Evolutionary conservation across 2,888 invertebrate species (phyloP).

Genomic region (Pyralis farinalis): DNA sequence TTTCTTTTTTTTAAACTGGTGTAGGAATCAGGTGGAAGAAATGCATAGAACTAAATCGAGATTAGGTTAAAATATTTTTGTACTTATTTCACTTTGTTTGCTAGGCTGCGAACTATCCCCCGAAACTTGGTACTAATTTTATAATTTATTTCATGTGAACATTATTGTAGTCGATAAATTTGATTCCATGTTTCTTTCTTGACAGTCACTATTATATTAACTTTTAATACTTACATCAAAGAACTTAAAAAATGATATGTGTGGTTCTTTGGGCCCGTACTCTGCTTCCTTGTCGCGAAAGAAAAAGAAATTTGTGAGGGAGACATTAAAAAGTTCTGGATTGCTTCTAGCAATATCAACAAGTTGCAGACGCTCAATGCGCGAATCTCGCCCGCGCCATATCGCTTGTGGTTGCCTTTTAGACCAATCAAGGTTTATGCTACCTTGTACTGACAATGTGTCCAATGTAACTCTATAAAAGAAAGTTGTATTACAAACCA

Average conservation of each 20-base stretch:
- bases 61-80: too few species aligned
- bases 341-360: conserved; percentile 86
- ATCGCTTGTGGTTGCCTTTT: conserved; percentile 88
- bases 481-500: background rate
- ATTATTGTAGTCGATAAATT: too few species aligned
- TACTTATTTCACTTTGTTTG: too few species aligned
- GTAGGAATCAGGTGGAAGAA: too few species aligned
- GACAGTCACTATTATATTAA: too few species aligned
- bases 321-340: conserved; percentile 92
- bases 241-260: conserved; percentile 95
- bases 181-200: too few species aligned
- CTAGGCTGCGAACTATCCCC: too few species aligned
- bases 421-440: conserved; percentile 86
- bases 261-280: conserved; percentile 92
- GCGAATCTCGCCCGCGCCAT: conserved; percentile 96
- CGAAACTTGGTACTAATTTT: too few species aligned
- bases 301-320: conserved; percentile 98
- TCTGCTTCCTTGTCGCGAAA: conserved; percentile 90
- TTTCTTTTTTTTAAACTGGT: too few species aligned
- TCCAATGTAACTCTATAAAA: conserved; percentile 90
- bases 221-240: conserved; percentile 92
- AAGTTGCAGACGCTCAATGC: conserved; percentile 90
- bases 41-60: too few species aligned
- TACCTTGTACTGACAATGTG: conserved; percentile 94
- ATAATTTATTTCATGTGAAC: too few species aligned